A percentile compares a stretch with the other conserved stretches of the same genome.
Conservation (phyloP, 2,888 invertebrate genomes). For the Dolomedes plantarius region DNA sequence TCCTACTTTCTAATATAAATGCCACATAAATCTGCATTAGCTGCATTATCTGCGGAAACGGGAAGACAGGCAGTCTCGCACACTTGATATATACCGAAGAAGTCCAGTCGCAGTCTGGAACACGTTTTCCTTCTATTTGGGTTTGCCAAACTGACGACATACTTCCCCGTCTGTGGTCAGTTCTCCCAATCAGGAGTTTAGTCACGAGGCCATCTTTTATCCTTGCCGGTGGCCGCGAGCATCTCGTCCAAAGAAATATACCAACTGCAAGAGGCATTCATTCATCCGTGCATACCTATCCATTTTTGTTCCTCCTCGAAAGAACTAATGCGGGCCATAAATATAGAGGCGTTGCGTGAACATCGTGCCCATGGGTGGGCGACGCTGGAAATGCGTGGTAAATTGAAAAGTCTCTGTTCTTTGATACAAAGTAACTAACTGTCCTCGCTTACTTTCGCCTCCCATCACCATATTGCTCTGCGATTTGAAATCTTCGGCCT, state of each 20-base stretch:
- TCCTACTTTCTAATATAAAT: too few species aligned
- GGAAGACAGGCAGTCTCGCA: too few species aligned
- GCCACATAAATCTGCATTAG: too few species aligned
- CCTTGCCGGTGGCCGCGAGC: neutral
- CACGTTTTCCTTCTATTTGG: too few species aligned
- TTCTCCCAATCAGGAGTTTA: neutral
- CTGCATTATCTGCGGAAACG: too few species aligned
- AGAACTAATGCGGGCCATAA: conserved; percentile 8
- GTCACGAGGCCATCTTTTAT: neutral
- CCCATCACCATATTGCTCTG: too few species aligned
- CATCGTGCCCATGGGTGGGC: neutral
- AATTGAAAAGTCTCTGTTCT: neutral
- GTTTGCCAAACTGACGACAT: too few species aligned
- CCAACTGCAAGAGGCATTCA: neutral
- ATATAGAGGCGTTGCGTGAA: conserved; percentile 14
- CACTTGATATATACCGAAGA: too few species aligned
- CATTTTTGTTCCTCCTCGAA: neutral
- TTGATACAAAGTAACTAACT: too few species aligned
- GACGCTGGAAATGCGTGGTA: neutral
- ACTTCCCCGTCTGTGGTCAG: conserved; percentile 4
- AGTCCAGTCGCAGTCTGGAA: too few species aligned
- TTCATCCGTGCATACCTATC: neutral
- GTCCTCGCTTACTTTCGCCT: too few species aligned
- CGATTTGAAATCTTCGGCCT: too few species aligned
- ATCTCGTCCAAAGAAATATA: neutral